These are phyloP conservation scores for Seriola quinqueradiata DNA, from an alignment of 2,113 vertebrate species.

Conservation along the genomic window DNA sequence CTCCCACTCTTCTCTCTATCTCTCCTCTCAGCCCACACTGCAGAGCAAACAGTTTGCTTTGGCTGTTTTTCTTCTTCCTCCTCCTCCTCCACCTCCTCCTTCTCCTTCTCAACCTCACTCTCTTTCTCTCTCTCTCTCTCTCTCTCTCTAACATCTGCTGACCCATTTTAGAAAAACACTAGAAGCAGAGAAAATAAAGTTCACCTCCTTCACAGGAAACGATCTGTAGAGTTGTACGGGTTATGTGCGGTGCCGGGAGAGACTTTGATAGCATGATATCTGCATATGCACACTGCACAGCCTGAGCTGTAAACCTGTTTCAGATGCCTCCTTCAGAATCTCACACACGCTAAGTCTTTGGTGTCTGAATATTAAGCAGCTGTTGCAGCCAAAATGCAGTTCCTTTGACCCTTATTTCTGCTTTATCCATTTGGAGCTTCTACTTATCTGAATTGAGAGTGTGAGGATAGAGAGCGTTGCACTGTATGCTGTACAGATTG, in stretches of 20 bases:
- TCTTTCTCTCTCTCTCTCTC: slow-evolving; percentile 8
- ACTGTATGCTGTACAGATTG: not conserved
- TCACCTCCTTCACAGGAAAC: slow-evolving; percentile 77
- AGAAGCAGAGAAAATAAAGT: slow-evolving; percentile 69
- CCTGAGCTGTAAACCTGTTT: slow-evolving; percentile 27
- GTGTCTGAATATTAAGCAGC: slow-evolving; percentile 40
- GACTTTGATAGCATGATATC: slow-evolving; percentile 9
- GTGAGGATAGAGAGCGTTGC: not conserved
- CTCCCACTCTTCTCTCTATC: slow-evolving; percentile 59
- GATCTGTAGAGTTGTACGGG: slow-evolving; percentile 45
- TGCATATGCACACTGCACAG: slow-evolving; percentile 33
- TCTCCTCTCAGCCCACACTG: slow-evolving; percentile 69
- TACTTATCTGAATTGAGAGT: not conserved
- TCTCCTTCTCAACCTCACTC: slow-evolving; percentile 22
- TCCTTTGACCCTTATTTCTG: slow-evolving; percentile 21
- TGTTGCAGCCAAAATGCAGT: slow-evolving; percentile 21
- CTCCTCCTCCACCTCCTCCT: slow-evolving; percentile 35
- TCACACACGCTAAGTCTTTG: slow-evolving; percentile 1
- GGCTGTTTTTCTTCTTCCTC: slow-evolving; percentile 67
- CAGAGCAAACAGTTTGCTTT: slow-evolving; percentile 81
- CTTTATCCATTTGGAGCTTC: not conserved
- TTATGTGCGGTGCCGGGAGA: slow-evolving; percentile 25
- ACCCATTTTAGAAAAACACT: slow-evolving; percentile 84
- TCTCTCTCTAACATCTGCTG: slow-evolving; percentile 82
- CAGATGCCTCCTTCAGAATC: slow-evolving; percentile 23